Percentiles rank a stretch among this genome's conserved stretches.
Evolutionary conservation across 2,797 vertebrate species (phyloP).

Genomic region (Streptopelia turtur): DNA sequence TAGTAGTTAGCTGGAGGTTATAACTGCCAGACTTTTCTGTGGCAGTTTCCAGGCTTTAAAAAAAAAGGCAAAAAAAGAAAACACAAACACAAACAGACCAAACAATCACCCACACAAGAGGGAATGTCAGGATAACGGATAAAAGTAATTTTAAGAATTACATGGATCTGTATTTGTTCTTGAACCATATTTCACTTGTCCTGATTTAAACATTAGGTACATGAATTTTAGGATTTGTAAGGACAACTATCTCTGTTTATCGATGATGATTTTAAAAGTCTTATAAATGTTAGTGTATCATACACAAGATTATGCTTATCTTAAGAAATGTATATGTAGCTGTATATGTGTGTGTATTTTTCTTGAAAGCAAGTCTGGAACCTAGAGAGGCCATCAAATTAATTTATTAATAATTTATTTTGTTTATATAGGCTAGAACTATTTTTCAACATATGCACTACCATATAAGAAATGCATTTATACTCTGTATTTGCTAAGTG

Average conservation of each 20-base stretch:
- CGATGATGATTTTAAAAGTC: not conserved
- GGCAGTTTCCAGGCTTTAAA: conserved; percentile 67
- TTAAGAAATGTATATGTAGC: not conserved
- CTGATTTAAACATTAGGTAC: not conserved
- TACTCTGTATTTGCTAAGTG: not conserved
- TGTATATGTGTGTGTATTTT: not conserved
- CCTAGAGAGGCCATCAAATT: not conserved
- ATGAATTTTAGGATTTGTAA: not conserved
- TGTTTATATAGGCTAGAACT: not conserved
- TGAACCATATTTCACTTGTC: not conserved
- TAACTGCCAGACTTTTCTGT: conserved; percentile 76
- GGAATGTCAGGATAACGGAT: not conserved
- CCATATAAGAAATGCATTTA: not conserved
- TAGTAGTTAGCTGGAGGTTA: conserved; percentile 76
- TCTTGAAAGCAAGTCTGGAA: not conserved
- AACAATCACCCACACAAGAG: not conserved
- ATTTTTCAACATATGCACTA: not conserved
- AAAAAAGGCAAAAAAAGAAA: not conserved
- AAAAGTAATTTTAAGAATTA: conserved; percentile 23
- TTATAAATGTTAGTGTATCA: not conserved
- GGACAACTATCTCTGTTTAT: not conserved
- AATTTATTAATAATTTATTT: not conserved
- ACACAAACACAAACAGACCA: not conserved
- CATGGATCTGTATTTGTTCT: not conserved
- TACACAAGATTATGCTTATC: not conserved